Base-by-base conservation (phyloP, 2,888 invertebrate genomes). In the Lithophane ornitopus region DNA sequence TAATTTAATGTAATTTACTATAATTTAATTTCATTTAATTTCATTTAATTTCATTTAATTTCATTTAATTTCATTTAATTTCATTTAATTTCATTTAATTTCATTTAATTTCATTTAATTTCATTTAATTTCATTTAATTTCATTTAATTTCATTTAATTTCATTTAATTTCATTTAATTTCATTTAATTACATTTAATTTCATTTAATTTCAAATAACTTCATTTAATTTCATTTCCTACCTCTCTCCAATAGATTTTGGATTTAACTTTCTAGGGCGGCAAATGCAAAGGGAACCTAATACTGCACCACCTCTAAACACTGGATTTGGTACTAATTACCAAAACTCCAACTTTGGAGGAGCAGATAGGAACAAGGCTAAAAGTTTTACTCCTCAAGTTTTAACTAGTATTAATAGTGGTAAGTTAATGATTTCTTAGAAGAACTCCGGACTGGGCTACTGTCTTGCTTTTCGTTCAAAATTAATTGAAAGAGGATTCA, bases 271-370 rank as follows among this genome's bases (percentile, higher is more conserved):
- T 86, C 19, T 83, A 91, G 92, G 91, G 73, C 91, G 91, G 67
- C 90, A 90, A 70, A 88, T 90, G 74, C 91, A 90, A 86, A 89
- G 85, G 26, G 82, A 82, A 56, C 54, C 52, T 8, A 77, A 26
- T 9, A 28, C 61, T 34, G 88, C 87, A 71, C 81, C 82, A 56
- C 74, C 86, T 58, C 75, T 87, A 61, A 87, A 86, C 49, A 62
- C 88, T 46, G 85, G 87, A 62, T 93, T 94, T 77, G 92, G 93
- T 19, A 86, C 73, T 70, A 92, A 92, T 85, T 95, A 95, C 78
- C 93, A 94, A 82, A 94, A 92, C 82, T 91, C 91, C 49, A 92
- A 84, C 76, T 92, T 93, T 74, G 82, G 78, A 39, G 93, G 92
- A 19, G 90, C 90, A 3, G 93, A 93, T 52, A 92, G 93, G 72